A percentile compares a stretch with the other conserved stretches of the same genome.
Evolutionary conservation across 2,797 vertebrate species (phyloP).

Genomic region (Spinibarbus caldwelli): DNA sequence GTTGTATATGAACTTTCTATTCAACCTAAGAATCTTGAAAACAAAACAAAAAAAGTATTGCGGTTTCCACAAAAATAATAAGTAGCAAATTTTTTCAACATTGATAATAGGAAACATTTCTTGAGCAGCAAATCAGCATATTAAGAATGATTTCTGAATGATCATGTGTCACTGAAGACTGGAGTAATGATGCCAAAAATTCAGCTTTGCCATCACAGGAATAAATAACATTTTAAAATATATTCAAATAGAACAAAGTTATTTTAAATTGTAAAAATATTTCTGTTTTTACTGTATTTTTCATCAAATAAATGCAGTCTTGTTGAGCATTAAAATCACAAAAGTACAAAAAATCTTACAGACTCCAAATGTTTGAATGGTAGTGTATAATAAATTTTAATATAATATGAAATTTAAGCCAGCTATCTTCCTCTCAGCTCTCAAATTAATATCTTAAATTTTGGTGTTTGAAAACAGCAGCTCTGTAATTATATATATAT

Average conservation of each 20-base stretch:
- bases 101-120: background rate
- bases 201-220: too few relatives aligned
- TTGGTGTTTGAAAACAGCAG: background rate
- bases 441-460: background rate
- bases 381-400: background rate
- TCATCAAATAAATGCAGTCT: background rate
- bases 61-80: background rate
- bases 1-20: background rate
- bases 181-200: too few relatives aligned
- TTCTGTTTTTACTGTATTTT: background rate
- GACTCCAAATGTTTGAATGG: background rate
- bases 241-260: too few relatives aligned
- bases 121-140: background rate
- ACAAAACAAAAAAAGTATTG: too few relatives aligned
- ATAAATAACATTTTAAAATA: too few relatives aligned
- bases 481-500: background rate
- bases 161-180: too few relatives aligned
- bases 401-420: background rate
- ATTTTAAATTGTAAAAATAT: too few relatives aligned
- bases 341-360: background rate
- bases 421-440: background rate
- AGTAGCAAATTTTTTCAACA: background rate
- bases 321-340: background rate
- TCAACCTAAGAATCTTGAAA: background rate
- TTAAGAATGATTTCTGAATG: background rate